These are phyloP conservation scores for Diploscapter pachys DNA, from an alignment of 1,140 invertebrate genomes.

Conservation along the genomic window DNA sequence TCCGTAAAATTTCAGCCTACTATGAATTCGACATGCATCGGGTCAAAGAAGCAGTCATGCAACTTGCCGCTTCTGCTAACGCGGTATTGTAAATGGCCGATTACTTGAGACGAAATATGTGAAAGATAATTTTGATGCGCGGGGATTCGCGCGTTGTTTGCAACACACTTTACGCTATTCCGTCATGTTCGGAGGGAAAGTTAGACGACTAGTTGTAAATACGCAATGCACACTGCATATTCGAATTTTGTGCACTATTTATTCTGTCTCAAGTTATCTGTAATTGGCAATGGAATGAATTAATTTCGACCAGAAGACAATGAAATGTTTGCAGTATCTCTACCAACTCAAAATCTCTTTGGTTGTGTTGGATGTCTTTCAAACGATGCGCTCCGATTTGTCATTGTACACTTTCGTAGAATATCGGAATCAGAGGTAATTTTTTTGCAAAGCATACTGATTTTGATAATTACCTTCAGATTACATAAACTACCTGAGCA, in stretches of 20 bases:
- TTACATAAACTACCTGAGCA: conserved; percentile 6
- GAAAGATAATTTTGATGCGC: too few relatives aligned
- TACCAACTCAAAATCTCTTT: conserved; percentile 20
- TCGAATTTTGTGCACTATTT: not conserved
- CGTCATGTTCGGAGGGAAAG: too few relatives aligned
- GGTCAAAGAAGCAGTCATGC: conserved; percentile 44
- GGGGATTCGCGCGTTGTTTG: not conserved
- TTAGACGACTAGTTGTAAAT: not conserved
- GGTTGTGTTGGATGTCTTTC: conserved; percentile 19
- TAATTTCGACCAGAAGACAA: not conserved
- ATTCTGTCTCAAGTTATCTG: too few relatives aligned
- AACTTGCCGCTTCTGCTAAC: conserved; percentile 46
- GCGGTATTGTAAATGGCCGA: conserved; percentile 30
- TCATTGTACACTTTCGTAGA: conserved; percentile 10
- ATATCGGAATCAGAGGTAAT: conserved; percentile 3
- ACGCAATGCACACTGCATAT: not conserved
- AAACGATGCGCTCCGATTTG: conserved; percentile 8
- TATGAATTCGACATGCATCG: conserved; percentile 38
- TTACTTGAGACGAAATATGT: not conserved
- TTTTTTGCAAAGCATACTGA: not conserved
- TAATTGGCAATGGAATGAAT: not conserved
- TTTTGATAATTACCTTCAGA: not conserved
- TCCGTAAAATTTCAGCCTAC: conserved; percentile 39
- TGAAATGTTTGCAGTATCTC: conserved; percentile 17
- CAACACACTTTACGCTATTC: too few relatives aligned